These are phyloP conservation scores for Macrophya alboannulata DNA, from an alignment of 2,888 invertebrate genomes.

Conservation along the genomic window DNA sequence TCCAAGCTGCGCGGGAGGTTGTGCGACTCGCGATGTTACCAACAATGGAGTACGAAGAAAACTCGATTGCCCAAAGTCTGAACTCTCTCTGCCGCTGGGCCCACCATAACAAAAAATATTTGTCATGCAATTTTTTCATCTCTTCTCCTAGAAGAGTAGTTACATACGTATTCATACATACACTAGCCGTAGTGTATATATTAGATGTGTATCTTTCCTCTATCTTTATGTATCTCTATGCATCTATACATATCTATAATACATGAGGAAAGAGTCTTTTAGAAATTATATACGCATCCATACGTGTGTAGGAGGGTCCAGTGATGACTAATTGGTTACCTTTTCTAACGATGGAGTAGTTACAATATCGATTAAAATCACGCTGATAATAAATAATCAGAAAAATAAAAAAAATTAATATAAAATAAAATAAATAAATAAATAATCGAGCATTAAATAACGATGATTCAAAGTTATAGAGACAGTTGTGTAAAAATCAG, in stretches of 20 bases:
- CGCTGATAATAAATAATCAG: background rate
- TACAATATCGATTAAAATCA: slow-evolving; percentile 19
- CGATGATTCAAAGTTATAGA: background rate
- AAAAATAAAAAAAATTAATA: background rate
- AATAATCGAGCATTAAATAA: background rate
- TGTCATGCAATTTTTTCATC: slow-evolving; percentile 33
- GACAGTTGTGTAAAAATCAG: background rate
- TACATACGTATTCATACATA: background rate
- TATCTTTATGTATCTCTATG: background rate
- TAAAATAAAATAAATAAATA: background rate
- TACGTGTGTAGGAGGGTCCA: slow-evolving; percentile 24
- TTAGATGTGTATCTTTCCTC: background rate
- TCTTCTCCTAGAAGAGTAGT: background rate
- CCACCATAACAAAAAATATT: slow-evolving; percentile 32
- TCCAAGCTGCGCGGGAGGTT: background rate
- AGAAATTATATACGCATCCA: background rate
- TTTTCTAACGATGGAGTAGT: slow-evolving; percentile 24
- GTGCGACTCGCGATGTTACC: slow-evolving; percentile 38
- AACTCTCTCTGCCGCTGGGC: background rate
- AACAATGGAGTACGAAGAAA: slow-evolving; percentile 19
- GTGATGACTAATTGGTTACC: slow-evolving; percentile 46
- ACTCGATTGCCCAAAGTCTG: slow-evolving; percentile 6
- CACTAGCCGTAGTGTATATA: background rate
- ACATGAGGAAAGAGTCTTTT: background rate
- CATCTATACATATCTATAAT: background rate